Evolutionary conservation across 2,113 vertebrate species (phyloP), one percentile per base, ranked within the genome.

Genomic region (Mus pahari): DNA sequence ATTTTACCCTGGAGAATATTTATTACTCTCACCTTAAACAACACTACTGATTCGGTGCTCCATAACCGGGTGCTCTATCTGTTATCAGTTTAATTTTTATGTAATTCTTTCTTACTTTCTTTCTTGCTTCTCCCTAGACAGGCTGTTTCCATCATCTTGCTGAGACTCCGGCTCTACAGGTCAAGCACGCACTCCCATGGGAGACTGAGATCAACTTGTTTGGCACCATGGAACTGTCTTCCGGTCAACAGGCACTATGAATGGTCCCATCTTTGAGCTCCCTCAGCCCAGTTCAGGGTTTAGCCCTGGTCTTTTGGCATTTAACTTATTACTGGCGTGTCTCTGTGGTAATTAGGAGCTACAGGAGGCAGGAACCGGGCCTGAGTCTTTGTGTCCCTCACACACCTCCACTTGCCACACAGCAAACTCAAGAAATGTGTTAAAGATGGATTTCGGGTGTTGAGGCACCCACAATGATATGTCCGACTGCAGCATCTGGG

Each of bases 91-190:
- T 92, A 64, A 42, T 24, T 90, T 93, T 33, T 88, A 26, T 26
- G 45, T 3, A 1, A 48, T 31, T 13, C 26, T 53, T 68, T 16
- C 11, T 28, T 33, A 0, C 6, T 26, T 17, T 7, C 19, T 16
- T 12, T 11, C 7, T 50, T 64, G 19, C 7, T 55, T 10, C 2
- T 31, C 1, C 5, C 12, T 6, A 22, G 74, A 2, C 7, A 19
- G 71, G 16, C 33, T 8, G 2, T 28, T 64, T 0, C 14, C 31
- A 0, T 26, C 16, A 45, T 39, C 33, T 31, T n/a, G 1, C 1
- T 36, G 31, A 68, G 60, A 4, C 58, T 60, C 6, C n/a, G 62
- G 39, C 42, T 42, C 33, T 48, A 50, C 39, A n/a, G 77, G 55
- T 60, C 74, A n/a, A 77, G 39, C 1, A 0, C 2, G 19, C 3